Conservation (phyloP, 2,113 vertebrate species). For the Eonycteris spelaea region DNA sequence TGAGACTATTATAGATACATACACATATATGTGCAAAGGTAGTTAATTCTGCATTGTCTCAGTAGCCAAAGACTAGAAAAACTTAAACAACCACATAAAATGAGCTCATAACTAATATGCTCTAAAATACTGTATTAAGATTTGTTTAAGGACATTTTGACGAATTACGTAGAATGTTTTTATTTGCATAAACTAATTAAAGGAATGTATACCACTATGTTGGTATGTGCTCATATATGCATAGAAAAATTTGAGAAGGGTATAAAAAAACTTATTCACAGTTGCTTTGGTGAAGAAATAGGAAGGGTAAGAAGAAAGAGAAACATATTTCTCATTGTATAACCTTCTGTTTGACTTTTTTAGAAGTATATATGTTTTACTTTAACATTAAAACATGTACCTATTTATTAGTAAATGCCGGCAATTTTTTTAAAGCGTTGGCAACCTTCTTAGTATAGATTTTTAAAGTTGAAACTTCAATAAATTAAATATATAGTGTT, state of each 20-base stretch:
- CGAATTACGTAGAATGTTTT: not conserved
- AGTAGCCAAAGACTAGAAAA: not conserved
- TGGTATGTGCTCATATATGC: not conserved
- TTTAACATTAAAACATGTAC: not conserved
- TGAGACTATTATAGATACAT: not conserved
- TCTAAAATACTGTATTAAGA: not conserved
- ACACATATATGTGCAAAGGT: not conserved
- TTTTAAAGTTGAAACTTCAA: not conserved
- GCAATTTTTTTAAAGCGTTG: not conserved
- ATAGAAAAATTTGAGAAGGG: not conserved
- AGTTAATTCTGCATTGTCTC: not conserved
- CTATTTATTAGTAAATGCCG: not conserved
- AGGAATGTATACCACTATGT: not conserved
- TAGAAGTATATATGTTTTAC: not conserved
- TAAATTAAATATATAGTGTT: slow-evolving; percentile 9
- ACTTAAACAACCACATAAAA: not conserved
- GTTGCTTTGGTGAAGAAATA: not conserved
- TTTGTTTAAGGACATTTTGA: not conserved
- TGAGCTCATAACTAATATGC: not conserved
- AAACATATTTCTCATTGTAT: not conserved
- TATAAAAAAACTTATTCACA: not conserved
- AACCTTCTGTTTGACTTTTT: not conserved
- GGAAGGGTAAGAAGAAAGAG: not conserved
- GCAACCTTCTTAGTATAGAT: not conserved
- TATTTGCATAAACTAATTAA: not conserved